Evolutionary conservation across 2,888 invertebrate genomes (phyloP).

Genomic region (Digitonthophagus gazella): DNA sequence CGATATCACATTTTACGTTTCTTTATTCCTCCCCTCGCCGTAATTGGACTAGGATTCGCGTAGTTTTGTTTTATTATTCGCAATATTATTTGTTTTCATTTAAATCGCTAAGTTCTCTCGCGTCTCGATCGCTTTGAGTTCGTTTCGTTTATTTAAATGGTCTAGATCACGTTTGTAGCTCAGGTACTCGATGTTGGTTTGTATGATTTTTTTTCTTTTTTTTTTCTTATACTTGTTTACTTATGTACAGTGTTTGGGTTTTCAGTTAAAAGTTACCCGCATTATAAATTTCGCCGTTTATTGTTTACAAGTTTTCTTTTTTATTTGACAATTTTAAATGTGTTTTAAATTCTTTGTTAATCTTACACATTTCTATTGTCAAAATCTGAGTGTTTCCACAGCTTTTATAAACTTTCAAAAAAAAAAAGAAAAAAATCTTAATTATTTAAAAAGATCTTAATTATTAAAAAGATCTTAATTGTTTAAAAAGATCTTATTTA

Average conservation of each 20-base stretch:
- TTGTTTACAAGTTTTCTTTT: background rate
- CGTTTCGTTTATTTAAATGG: slow-evolving; percentile 8
- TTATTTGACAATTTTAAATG: background rate
- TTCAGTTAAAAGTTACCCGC: background rate
- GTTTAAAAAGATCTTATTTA: background rate
- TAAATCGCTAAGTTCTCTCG: slow-evolving; percentile 37
- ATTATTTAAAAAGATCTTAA: too few relatives aligned
- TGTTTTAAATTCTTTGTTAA: too few relatives aligned
- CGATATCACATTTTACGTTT: slow-evolving; percentile 13
- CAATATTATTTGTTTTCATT: slow-evolving; percentile 24
- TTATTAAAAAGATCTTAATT: background rate
- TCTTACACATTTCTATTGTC: slow-evolving; percentile 3
- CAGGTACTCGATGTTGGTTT: slow-evolving; percentile 25
- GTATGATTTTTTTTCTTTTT: slow-evolving; percentile 9
- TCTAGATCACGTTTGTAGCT: slow-evolving; percentile 5
- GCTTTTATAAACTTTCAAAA: too few relatives aligned
- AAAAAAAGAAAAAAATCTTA: too few relatives aligned
- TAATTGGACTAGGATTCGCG: background rate
- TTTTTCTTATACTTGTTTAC: background rate
- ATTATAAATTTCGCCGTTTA: background rate
- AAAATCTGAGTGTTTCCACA: too few relatives aligned
- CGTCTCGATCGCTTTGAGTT: slow-evolving; percentile 29
- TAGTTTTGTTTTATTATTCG: background rate
- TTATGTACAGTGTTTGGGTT: slow-evolving; percentile 14
- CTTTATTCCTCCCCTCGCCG: slow-evolving; percentile 12